Evolutionary conservation across 1,140 invertebrate genomes (phyloP), one percentile per base, ranked within the genome.

Genomic region (Cydia pomonella): DNA sequence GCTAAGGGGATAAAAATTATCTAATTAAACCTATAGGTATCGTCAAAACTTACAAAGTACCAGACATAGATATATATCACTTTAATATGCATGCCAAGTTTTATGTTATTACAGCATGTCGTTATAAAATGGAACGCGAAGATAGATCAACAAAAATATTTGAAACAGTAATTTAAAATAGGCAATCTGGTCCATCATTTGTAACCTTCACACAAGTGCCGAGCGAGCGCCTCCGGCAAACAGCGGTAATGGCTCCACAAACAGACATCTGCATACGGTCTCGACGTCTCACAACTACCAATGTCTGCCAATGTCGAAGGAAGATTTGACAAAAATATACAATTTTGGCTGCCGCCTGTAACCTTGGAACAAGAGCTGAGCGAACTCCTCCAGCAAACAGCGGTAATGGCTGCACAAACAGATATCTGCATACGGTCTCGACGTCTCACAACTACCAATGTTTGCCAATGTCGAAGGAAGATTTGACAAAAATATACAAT

Each of bases 381-480:
- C n/a, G n/a, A n/a, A 25, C 7, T 27, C 29, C 50, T 59, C 33
- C 41, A 18, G 80, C 80, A 87, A 85, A 84, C 80, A 84, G 78
- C 77, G 73, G 82, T 90, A 90, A 89, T 89, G 84, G 88, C 86
- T 90, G 83, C 79, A 83, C 88, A 89, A 89, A 90, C 83, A 89
- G 77, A 82, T 80, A 90, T 90, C 87, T 90, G 86, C 88, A 90
- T 90, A 88, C 82, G 83, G 72, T 82, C 72, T 44, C 79, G 16
- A 16, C 44, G 44, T 47, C 44, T 47, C 44, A 75, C 72, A 29
- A 4, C 72, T 27, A 27, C 25, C 25, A 27, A 27, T 27, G 3
- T 27, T 3, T 27, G 25, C 25, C 25, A 3, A 3, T 27, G 25
- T 27, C 25, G n/a, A n/a, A n/a, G n/a, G n/a, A n/a, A n/a, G n/a